A percentile compares a stretch with the other conserved stretches of the same genome.
Conservation (phyloP, 1,140 invertebrate species). For the Helicoverpa zea region DNA sequence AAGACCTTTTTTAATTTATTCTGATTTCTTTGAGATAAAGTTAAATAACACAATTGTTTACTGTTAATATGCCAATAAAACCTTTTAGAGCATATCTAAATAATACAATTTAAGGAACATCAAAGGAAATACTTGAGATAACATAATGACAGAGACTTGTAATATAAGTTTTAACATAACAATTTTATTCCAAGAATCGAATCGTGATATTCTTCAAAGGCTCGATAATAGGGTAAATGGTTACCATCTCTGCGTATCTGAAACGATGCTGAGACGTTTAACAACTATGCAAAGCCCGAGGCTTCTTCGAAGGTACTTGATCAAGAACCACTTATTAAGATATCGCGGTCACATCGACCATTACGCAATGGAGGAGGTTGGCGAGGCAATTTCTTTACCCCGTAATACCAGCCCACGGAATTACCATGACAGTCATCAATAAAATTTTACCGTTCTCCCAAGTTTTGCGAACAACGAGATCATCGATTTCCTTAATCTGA, state of each 20-base stretch:
- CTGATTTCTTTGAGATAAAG: constrained; percentile 51
- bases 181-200: constrained; percentile 43
- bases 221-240: constrained; percentile 46
- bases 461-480: constrained; percentile 64
- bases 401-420: constrained; percentile 69
- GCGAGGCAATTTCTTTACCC: constrained; percentile 69
- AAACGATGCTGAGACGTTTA: constrained; percentile 53
- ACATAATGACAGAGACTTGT: constrained; percentile 14
- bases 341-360: constrained; percentile 80
- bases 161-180: constrained; percentile 43
- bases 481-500: constrained; percentile 59
- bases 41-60: background rate
- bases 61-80: background rate
- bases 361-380: constrained; percentile 73
- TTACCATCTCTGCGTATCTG: constrained; percentile 41
- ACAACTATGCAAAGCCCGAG: constrained; percentile 73
- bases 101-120: constrained; percentile 36
- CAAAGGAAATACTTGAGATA: constrained; percentile 34
- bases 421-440: constrained; percentile 80
- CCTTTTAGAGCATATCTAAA: background rate
- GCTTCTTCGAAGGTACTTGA: constrained; percentile 71
- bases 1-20: constrained; percentile 77
- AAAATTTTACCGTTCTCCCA: constrained; percentile 70
- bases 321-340: constrained; percentile 84
- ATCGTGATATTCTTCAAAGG: constrained; percentile 33